Evolutionary conservation across 2,797 vertebrate genomes (phyloP).

Genomic region (Tapera naevia): DNA sequence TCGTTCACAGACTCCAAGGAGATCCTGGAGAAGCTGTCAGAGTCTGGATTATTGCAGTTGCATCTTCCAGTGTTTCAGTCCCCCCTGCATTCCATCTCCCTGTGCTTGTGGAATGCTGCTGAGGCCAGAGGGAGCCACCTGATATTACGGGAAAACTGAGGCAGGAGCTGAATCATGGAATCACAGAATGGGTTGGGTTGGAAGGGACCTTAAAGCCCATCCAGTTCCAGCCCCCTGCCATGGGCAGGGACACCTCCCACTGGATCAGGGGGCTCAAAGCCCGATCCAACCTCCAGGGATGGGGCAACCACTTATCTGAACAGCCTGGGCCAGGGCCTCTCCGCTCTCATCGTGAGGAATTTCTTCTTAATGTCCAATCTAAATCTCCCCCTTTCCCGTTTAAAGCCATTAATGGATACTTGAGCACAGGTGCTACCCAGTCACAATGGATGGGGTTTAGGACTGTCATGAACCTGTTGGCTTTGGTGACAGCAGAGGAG

Average conservation of each 20-base stretch:
- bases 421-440: fast-evolving
- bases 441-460: fast-evolving
- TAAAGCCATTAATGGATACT: no score
- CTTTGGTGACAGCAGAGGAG: neutral
- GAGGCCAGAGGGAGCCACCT: neutral
- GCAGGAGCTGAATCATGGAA: neutral
- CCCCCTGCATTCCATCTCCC: neutral
- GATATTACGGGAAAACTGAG: neutral
- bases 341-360: no score
- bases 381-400: no score
- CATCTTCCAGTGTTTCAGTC: neutral
- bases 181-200: no score
- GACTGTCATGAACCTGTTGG: neutral
- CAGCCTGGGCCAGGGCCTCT: no score
- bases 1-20: neutral
- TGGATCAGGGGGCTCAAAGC: no score
- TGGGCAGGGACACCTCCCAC: no score
- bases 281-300: no score
- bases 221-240: no score
- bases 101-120: fast-evolving
- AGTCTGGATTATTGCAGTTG: neutral
- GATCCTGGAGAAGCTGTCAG: neutral
- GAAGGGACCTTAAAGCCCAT: no score
- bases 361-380: no score
- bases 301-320: no score